A percentile compares a stretch with the other conserved stretches of the same genome.
Evolutionary conservation across 2,888 invertebrate species (phyloP).

Genomic region (Drosophila tripunctata): DNA sequence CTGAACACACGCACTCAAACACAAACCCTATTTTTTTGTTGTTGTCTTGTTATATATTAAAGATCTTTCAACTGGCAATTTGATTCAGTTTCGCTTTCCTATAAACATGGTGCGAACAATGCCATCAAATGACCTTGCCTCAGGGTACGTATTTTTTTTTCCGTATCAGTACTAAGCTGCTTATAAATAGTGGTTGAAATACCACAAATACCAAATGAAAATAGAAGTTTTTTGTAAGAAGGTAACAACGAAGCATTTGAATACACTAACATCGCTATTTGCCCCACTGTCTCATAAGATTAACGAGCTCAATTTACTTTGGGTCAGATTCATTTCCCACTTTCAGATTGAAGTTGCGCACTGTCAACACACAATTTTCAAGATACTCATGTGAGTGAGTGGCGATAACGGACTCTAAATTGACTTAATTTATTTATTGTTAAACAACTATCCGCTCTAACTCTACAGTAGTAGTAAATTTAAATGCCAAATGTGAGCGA

Average conservation of each 20-base stretch:
- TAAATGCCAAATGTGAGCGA: conserved; percentile 10
- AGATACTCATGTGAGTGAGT: conserved; percentile 4
- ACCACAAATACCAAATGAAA: background rate
- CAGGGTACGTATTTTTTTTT: background rate
- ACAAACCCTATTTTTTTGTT: too few species aligned
- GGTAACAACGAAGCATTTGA: background rate
- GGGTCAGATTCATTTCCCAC: conserved; percentile 1
- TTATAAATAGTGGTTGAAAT: background rate
- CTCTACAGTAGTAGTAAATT: too few species aligned
- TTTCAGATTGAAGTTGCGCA: conserved; percentile 1
- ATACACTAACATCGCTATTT: background rate
- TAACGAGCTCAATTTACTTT: conserved; percentile 2
- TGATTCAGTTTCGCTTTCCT: background rate
- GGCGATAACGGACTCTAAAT: conserved; percentile 11
- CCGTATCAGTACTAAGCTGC: too few species aligned
- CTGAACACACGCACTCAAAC: too few species aligned
- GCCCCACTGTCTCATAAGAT: background rate
- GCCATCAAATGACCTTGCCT: background rate
- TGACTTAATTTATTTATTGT: conserved; percentile 29
- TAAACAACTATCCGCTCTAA: conserved; percentile 1
- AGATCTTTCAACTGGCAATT: background rate
- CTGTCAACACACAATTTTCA: conserved; percentile 7
- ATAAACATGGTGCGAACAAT: background rate
- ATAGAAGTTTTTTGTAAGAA: too few species aligned
- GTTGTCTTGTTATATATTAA: too few species aligned